Base-by-base conservation (phyloP, 2,797 vertebrate species). In the Pipistrellus pygmaeus region DNA sequence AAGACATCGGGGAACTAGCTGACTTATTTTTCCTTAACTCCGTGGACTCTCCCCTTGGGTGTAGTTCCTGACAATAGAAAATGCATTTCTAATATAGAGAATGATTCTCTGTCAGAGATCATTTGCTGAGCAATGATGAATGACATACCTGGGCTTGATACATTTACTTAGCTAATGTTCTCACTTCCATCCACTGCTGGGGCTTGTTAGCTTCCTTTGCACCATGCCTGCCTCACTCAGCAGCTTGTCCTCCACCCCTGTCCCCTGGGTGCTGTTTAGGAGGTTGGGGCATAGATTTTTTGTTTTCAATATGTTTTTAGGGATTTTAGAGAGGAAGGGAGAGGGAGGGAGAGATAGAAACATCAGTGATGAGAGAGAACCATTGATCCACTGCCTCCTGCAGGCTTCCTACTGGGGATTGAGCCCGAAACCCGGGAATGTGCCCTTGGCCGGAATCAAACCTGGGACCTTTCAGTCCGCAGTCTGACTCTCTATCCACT, bases 31-130 rank as follows among this genome's bases (percentile, higher is more conserved):
- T 20, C 48, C 38, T 57, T 60, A 48, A 60, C 35, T 72, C 44
- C 35, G n/a, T 73, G 25, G 13, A 32, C 38, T 90, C 11, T 60
- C 15, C 32, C 35, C 32, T 78, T 83, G 69, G 25, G 0, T 68
- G 75, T 20, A 12, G 25, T 78, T 88, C 92, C 73, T 51, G 35
- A 35, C 68, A 60, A 53, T 44, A 93, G 38, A 46, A 93, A 84
- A 75, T 5, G 1, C 21, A 30, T 78, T 87, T 89, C 44, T 85
- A 68, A 85, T 55, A 32, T 25, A 2, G 0, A 23, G 48, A 92
- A 4, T 64, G 71, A 81, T 62, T 64, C 38, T 85, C 72, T 41
- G 9, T 76, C n/a, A 60, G 64, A 78, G 46, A 20, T 77, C 38
- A 30, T 53, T 60, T 55, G 73, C 32, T 90, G 23, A 88, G 23